phyloP scores from a whole-genome alignment of 1,140 invertebrate species.

The Dermatophagoides farinae region DNA sequence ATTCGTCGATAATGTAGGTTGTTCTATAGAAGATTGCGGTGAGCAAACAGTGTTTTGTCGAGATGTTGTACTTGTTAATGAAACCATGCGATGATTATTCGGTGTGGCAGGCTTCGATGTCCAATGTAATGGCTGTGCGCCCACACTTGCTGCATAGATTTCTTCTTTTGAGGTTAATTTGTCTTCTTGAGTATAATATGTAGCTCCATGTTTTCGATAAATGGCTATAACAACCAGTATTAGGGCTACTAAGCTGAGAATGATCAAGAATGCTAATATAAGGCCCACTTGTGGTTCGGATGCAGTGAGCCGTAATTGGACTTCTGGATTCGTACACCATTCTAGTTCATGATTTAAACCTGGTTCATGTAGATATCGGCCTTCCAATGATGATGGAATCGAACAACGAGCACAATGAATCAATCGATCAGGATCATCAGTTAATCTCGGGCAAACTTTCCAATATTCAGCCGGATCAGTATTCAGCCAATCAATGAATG shows the following conservation, averaged over 20 bases:
- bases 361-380: conserved; percentile 14
- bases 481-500: conserved; percentile 23
- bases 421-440: not conserved
- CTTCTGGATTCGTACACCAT: conserved; percentile 16
- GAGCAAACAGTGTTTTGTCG: not conserved
- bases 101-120: not conserved
- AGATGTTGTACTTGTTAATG: not conserved
- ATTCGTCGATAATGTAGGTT: not conserved
- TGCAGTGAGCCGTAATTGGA: conserved; percentile 12
- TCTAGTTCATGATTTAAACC: conserved; percentile 13
- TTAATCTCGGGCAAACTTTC: conserved; percentile 26
- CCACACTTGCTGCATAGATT: not conserved
- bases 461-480: conserved; percentile 16
- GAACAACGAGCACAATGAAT: conserved; percentile 19
- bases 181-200: conserved; percentile 49
- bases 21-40: not conserved
- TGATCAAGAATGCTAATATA: conserved; percentile 24
- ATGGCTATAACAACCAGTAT: conserved; percentile 23
- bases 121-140: conserved; percentile 1
- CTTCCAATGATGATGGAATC: conserved; percentile 14
- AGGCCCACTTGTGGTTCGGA: conserved; percentile 22
- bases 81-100: not conserved
- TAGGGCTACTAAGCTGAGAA: conserved; percentile 23
- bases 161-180: conserved; percentile 25
- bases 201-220: conserved; percentile 39